These are phyloP conservation scores for Spheniscus humboldti DNA, from an alignment of 2,797 vertebrate species.

Conservation along the genomic window DNA sequence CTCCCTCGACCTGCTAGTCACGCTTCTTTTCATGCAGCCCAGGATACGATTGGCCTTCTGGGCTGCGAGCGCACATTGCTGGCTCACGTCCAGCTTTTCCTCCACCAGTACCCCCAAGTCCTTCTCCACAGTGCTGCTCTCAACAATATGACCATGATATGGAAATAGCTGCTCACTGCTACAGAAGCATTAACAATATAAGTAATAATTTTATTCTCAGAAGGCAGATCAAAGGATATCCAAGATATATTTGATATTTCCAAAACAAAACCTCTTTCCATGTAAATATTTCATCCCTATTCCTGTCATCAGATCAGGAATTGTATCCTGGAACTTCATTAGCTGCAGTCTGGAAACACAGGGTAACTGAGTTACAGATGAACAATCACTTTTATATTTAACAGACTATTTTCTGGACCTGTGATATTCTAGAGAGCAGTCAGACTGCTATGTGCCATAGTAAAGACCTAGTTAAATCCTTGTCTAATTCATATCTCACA, in stretches of 20 bases:
- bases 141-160: not conserved
- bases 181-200: not conserved
- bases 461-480: not conserved
- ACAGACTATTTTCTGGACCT: not conserved
- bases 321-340: not conserved
- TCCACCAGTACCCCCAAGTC: not conserved
- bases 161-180: not conserved
- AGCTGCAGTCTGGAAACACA: not conserved
- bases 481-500: not conserved
- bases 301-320: not conserved
- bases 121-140: not conserved
- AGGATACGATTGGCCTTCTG: not conserved
- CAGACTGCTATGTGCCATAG: not conserved
- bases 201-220: not conserved
- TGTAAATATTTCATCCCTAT: not conserved
- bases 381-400: not conserved
- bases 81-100: not conserved
- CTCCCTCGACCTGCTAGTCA: not conserved
- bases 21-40: not conserved
- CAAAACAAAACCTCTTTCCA: not conserved
- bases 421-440: not conserved
- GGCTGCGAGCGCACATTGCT: rapidly evolving
- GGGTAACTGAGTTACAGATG: not conserved
- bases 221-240: not conserved
- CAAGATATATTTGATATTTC: not conserved